These are phyloP conservation scores for Chunga burmeisteri DNA, from an alignment of 2,113 vertebrate species.

Conservation along the genomic window DNA sequence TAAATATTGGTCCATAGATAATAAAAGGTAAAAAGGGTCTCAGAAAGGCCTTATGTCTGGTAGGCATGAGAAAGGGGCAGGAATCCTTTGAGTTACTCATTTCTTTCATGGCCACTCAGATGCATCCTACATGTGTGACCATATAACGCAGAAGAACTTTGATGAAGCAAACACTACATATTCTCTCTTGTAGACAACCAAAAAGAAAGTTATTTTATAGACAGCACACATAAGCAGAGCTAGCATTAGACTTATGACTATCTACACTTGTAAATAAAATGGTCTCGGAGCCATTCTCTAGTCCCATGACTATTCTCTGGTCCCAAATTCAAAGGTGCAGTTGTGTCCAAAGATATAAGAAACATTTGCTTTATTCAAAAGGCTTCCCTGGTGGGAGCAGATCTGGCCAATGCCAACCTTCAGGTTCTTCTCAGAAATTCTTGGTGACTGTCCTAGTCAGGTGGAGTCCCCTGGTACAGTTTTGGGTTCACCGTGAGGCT, in stretches of 20 bases:
- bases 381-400: background rate
- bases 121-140: background rate
- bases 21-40: background rate
- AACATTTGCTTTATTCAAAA: background rate
- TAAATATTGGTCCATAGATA: background rate
- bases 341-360: background rate
- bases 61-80: background rate
- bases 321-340: background rate
- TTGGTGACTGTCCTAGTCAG: background rate
- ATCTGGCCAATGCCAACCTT: background rate
- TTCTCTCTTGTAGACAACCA: background rate
- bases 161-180: background rate
- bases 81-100: background rate
- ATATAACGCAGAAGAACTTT: background rate
- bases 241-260: background rate
- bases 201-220: background rate
- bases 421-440: background rate
- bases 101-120: background rate
- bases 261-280: background rate
- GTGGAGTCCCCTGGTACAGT: background rate
- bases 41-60: background rate
- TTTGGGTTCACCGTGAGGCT: background rate
- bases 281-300: background rate
- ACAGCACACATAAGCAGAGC: background rate
- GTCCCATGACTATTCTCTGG: background rate